Evolutionary conservation across 2,113 vertebrate genomes (phyloP).

Genomic region (Coregonus clupeaformis): DNA sequence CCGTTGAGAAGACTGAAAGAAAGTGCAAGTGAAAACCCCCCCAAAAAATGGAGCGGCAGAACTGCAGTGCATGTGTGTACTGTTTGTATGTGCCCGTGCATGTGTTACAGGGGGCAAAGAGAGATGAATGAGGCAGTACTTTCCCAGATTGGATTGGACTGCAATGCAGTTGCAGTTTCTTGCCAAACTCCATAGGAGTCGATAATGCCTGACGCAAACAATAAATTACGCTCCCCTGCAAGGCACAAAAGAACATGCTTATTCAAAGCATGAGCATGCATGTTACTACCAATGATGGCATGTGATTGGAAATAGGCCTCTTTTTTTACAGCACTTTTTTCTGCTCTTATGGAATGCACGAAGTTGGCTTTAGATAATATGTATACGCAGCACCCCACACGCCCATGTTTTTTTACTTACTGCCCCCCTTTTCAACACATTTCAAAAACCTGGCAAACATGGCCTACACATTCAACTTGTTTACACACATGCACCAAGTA

Average conservation of each 20-base stretch:
- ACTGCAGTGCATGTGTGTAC: neutral
- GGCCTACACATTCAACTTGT: neutral
- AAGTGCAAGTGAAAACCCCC: too few species aligned
- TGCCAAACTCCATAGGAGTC: conserved; percentile 62
- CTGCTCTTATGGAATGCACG: conserved; percentile 41
- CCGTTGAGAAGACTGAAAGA: neutral
- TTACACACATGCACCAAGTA: neutral
- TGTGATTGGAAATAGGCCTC: neutral
- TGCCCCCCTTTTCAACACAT: neutral
- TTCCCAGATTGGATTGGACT: conserved; percentile 54
- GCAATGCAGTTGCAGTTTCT: conserved; percentile 59
- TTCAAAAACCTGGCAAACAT: neutral
- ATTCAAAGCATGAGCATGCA: neutral
- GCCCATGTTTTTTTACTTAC: conserved; percentile 19
- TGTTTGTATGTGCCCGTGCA: neutral
- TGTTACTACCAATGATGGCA: too few species aligned
- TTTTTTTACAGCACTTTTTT: conserved; percentile 41
- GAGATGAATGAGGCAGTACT: conserved; percentile 19
- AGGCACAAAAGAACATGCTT: neutral
- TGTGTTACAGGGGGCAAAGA: conserved; percentile 16
- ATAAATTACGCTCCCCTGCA: neutral
- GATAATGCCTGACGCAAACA: conserved; percentile 47
- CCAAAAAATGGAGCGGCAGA: neutral
- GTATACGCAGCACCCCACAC: conserved; percentile 20
- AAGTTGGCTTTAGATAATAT: conserved; percentile 40